Evolutionary conservation across 1,140 invertebrate species (phyloP), one percentile per base, ranked within the genome.

Genomic region (Prorops nasuta): DNA sequence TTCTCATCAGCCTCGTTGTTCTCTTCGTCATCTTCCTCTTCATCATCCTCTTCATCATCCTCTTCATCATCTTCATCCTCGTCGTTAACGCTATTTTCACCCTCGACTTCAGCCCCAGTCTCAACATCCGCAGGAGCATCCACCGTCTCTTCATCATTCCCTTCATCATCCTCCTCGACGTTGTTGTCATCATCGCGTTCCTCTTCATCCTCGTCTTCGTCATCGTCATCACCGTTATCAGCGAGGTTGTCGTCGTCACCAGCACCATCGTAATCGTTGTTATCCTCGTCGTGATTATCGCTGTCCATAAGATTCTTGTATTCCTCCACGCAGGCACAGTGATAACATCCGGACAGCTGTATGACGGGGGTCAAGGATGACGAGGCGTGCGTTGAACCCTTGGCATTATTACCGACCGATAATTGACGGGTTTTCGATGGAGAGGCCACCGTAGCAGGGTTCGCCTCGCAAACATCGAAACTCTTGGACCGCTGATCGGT

Each of bases 391-490:
- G 44, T 44, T 7, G 35, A 40, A 1, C 0, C 45, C 38, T 0
- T 46, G 16, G 2, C 49, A n/a, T n/a, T n/a, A 37, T 14, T 41
- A 51, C 10, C 38, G 52, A 41, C 44, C 40, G 41, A 44, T 15
- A 12, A 16, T 3, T 31, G 43, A 15, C 15, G 42, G 21, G n/a
- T 22, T 6, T 38, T 39, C 22, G 9, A n/a, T 2, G 18, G 22
- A 38, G 12, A 14, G 17, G 3, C 86, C 62, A 60, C 84, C 83
- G 12, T 81, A 66, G 67, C 85, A 84, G 59, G 86, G 83, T 36
- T 55, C 8, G 34, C 82, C 64, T 85, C 85, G 50, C 83, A 84
- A 16, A 86, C 88, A 67, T 92, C 89, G 65, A 91, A 89, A 63
- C 87, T 90, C 49, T 86, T 85, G 28, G 88, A 90, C 4, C 86